These are phyloP conservation scores for Suricata suricatta DNA, from an alignment of 2,113 vertebrate species.

Conservation along the genomic window DNA sequence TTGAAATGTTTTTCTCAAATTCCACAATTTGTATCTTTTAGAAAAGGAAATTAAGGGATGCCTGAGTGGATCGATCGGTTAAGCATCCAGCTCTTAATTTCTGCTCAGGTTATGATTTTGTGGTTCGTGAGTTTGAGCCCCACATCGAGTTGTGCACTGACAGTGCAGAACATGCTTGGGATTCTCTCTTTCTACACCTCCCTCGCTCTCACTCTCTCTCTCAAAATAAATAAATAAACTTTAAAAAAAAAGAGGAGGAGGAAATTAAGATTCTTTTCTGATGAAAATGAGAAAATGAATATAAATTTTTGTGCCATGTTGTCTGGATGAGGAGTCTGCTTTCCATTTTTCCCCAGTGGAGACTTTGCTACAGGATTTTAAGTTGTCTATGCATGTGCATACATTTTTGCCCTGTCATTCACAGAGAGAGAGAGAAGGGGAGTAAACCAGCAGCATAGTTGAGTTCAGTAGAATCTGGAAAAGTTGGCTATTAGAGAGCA, in stretches of 20 bases:
- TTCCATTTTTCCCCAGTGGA: neutral
- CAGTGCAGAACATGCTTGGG: too few relatives aligned
- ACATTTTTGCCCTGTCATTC: neutral
- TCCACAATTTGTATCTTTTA: neutral
- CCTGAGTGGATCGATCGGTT: too few relatives aligned
- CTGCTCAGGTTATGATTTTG: too few relatives aligned
- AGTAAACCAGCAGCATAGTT: neutral
- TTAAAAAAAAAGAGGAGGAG: neutral
- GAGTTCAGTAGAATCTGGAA: neutral
- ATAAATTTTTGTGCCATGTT: neutral
- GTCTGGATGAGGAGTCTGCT: neutral
- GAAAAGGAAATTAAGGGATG: neutral
- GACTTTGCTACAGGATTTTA: neutral
- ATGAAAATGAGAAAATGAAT: slow-evolving; percentile 29
- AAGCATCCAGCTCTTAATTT: too few relatives aligned
- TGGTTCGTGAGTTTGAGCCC: too few relatives aligned
- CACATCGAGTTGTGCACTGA: too few relatives aligned
- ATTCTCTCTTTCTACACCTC: too few relatives aligned
- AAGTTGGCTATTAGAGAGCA: neutral
- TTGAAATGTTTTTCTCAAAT: slow-evolving; percentile 38
- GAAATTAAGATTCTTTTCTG: neutral
- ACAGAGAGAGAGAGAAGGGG: neutral
- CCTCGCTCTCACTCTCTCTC: too few relatives aligned
- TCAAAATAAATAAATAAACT: too few relatives aligned
- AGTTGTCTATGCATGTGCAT: neutral